Percentiles rank a stretch among this genome's conserved stretches.
Evolutionary conservation across 2,888 invertebrate species (phyloP).

Genomic region (Nomada goodeniana): DNA sequence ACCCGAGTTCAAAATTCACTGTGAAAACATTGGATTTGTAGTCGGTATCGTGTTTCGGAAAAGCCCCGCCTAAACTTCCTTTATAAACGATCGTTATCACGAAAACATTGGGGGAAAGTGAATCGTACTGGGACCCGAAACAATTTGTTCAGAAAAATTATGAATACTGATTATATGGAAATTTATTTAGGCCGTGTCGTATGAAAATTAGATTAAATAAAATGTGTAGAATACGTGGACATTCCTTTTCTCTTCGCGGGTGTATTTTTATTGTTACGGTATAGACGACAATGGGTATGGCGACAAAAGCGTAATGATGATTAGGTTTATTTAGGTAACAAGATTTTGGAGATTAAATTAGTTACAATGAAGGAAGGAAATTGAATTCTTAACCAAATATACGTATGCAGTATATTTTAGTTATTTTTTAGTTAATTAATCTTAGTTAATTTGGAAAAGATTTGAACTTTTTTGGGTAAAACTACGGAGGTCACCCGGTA

Average conservation of each 20-base stretch:
- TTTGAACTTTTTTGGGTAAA: no score
- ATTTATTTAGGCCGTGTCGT: neutral
- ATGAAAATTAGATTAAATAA: neutral
- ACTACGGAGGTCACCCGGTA: no score
- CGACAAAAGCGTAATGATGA: no score
- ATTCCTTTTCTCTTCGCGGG: neutral
- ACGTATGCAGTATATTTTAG: no score
- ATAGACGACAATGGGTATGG: no score
- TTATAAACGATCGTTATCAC: constrained; percentile 3
- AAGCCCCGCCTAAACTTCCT: constrained; percentile 31
- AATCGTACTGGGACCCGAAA: neutral
- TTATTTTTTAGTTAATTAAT: no score
- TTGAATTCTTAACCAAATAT: no score
- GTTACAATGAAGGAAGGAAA: no score
- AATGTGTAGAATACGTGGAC: neutral
- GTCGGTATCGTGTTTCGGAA: constrained; percentile 37
- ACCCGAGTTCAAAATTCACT: constrained; percentile 51
- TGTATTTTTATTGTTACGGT: neutral
- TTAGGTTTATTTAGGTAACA: neutral
- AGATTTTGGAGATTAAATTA: neutral
- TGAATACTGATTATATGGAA: no score
- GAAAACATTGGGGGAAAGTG: constrained; percentile 26
- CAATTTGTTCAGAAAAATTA: neutral
- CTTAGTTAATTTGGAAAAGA: no score
- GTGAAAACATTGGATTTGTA: constrained; percentile 58